Base-by-base conservation (phyloP, 1,140 invertebrate genomes). In the Gonatopus flavifemur region DNA sequence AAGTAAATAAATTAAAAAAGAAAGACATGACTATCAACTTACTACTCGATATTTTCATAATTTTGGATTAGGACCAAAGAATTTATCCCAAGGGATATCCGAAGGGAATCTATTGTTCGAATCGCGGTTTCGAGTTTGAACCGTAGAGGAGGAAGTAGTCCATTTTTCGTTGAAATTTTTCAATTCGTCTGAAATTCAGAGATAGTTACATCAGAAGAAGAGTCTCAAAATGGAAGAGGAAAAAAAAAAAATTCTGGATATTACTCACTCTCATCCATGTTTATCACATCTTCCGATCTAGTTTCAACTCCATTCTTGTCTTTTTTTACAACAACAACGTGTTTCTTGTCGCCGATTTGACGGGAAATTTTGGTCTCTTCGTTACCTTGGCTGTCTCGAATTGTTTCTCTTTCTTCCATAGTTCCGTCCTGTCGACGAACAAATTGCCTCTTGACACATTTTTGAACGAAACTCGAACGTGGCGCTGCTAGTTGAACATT, bases 351-450 rank as follows among this genome's bases (percentile, higher is more conserved):
- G 6, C 70, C 76, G 22, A 72, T 62, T 66, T 75, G 62, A 32
- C 64, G 64, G 32, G 74, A 79, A 4, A 81, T 55, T 16, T 67
- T 80, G 3, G 69, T 79, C 59, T 82, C 74, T 43, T 80, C 65
- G 55, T 78, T 81, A 18, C 81, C 80, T 41, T 78, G 57, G 41
- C 64, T 78, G 52, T 83, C 81, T 56, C 49, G 72, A 8, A 80
- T 61, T 16, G 73, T 74, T 55, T 63, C 64, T 20, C 70, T 68
- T 56, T 77, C 67, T 62, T 82, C 78, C 35, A 76, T 55, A 12
- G 68, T 72, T 31, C 80, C 81, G 70, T 82, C 74, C 7, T 73
- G 61, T 56, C 66, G 69, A 32, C 40, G 64, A 2, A 75, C 38
- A 24, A 74, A 74, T 56, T 68, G 65, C 22, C 64, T 70, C 3